Base-by-base conservation (phyloP, 2,113 vertebrate species). In the Meleagris gallopavo region DNA sequence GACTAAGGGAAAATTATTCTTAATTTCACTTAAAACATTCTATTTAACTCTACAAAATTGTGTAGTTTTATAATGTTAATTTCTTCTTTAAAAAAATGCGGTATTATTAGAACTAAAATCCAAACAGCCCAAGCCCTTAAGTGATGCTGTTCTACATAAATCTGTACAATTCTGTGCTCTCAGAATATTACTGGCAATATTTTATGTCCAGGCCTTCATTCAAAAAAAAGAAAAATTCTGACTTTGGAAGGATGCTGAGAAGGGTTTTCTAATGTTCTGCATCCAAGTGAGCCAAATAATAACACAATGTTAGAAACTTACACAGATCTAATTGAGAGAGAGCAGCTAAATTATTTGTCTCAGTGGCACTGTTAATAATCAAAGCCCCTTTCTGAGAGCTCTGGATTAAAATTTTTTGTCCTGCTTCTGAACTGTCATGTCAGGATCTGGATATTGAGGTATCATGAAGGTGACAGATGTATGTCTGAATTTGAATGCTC, bases 1-100 rank as follows among this genome's bases (percentile, higher is more conserved):
- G 41, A 96, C 76, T 60, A 94, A 82, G 84, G 88, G 69, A 90
- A 95, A 83, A 38, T 78, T 71, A 70, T 30, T 81, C 50, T 80
- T 85, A 52, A 34, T 83, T 80, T 89, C 12, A 70, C 41, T 52
- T 72, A 30, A 50, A 86, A 19, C 1, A 7, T 15, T 66, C 7
- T 89, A 30, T 50, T 89, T 81, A 58, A 54, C 70, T 38, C 25
- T 85, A 41, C 17, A 40, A 55, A 86, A 34, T 62, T 50, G 6
- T n/a, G 36, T 1, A 27, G 3, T 70, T 74, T 81, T 41, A 15
- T 30, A 71, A 66, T 46, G 16, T 15, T 57, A 34, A 34, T 40
- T 67, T 78, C 24, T 54, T 90, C 94, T 94, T 41, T 69, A 83
- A 89, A 66, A 48, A 19, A 74, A 34, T 9, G 9, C 15, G 60